These are phyloP conservation scores for Spatulosminthurus flaviceps DNA, from an alignment of 2,888 invertebrate genomes.

Conservation along the genomic window DNA sequence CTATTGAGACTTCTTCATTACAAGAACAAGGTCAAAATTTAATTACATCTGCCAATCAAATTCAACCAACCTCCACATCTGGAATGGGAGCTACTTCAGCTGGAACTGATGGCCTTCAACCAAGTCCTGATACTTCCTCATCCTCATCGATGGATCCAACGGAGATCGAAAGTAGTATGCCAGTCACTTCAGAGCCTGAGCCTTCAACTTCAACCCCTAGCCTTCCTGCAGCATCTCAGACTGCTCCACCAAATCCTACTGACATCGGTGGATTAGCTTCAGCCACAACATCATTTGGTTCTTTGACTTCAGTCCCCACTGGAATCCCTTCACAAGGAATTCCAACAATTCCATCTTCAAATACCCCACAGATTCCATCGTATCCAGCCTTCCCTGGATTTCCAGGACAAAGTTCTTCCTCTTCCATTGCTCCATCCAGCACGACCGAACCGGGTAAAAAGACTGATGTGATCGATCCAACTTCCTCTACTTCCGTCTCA, in stretches of 20 bases:
- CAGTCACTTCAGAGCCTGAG: not conserved
- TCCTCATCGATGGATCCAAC: constrained; percentile 18
- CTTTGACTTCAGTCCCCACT: constrained; percentile 18
- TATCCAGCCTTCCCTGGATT: constrained; percentile 8
- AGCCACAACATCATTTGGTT: not conserved
- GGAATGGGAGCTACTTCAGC: constrained; percentile 18
- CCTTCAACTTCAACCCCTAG: constrained; percentile 42
- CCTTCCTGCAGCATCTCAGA: constrained; percentile 37
- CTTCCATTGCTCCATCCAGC: not conserved
- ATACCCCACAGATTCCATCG: constrained; percentile 26
- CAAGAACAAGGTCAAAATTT: not conserved
- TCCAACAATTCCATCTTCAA: constrained; percentile 30
- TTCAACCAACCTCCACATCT: constrained; percentile 32
- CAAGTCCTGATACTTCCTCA: constrained; percentile 29
- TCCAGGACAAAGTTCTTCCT: not conserved
- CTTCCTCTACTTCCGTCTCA: constrained; percentile 16
- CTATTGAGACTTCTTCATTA: not conserved
- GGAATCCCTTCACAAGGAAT: not conserved
- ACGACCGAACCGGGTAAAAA: constrained; percentile 24
- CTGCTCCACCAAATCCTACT: constrained; percentile 19
- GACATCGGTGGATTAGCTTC: constrained; percentile 20
- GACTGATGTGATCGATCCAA: constrained; percentile 35
- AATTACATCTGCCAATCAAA: constrained; percentile 6
- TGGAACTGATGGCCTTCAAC: not conserved
- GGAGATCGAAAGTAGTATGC: constrained; percentile 44